phyloP scores from a whole-genome alignment of 2,888 invertebrate species.

The Acrocera orbiculus region DNA sequence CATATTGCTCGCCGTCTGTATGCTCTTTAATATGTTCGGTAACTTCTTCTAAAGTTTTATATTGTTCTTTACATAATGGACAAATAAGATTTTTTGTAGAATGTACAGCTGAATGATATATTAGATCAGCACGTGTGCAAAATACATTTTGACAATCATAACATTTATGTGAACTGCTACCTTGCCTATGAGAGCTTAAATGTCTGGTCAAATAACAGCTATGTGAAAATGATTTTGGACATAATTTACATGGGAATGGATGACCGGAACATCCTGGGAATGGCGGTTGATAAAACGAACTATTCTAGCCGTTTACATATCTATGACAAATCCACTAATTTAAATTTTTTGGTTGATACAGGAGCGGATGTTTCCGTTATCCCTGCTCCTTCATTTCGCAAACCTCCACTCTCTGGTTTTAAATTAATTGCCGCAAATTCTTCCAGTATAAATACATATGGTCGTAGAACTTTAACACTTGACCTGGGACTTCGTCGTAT shows the following conservation, averaged over 20 bases:
- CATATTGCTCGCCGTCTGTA: slow-evolving; percentile 43
- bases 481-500: too few relatives aligned
- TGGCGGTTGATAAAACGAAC: too few relatives aligned
- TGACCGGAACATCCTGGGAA: too few relatives aligned
- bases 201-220: slow-evolving; percentile 54
- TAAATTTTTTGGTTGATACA: too few relatives aligned
- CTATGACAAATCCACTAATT: too few relatives aligned
- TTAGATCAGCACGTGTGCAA: slow-evolving; percentile 47
- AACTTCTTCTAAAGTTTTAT: slow-evolving; percentile 45
- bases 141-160: slow-evolving; percentile 42
- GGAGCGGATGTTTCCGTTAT: too few relatives aligned
- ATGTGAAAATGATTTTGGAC: slow-evolving; percentile 52
- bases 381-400: too few relatives aligned
- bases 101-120: slow-evolving; percentile 61
- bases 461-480: too few relatives aligned
- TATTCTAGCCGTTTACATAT: too few relatives aligned
- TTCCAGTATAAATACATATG: too few relatives aligned
- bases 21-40: slow-evolving; percentile 59
- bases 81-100: slow-evolving; percentile 54
- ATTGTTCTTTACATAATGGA: slow-evolving; percentile 57
- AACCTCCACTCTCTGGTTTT: too few relatives aligned
- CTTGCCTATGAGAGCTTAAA: slow-evolving; percentile 25
- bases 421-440: too few relatives aligned
- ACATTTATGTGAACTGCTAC: slow-evolving; percentile 28
- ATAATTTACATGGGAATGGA: slow-evolving; percentile 57